A percentile compares a stretch with the other conserved stretches of the same genome.
Conservation (phyloP, 2,888 invertebrate genomes). For the Latrodectus hesperus region DNA sequence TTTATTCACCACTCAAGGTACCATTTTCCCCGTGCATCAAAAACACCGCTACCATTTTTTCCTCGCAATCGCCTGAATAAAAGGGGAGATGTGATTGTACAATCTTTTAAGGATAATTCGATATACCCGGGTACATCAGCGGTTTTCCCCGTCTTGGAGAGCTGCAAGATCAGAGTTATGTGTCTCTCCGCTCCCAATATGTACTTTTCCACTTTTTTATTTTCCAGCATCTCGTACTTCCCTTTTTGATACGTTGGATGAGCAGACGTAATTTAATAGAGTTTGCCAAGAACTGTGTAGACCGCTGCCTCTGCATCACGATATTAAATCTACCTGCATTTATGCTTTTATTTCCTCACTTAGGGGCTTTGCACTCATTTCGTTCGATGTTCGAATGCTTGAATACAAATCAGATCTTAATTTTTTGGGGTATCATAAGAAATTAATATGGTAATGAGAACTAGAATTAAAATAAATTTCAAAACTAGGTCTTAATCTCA, state of each 20-base stretch:
- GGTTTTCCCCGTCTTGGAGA: slow-evolving; percentile 34
- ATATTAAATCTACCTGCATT: slow-evolving; percentile 69
- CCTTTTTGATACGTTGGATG: slow-evolving; percentile 59
- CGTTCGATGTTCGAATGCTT: not conserved
- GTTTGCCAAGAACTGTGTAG: slow-evolving; percentile 49
- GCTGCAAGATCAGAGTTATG: not conserved
- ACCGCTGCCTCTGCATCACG: slow-evolving; percentile 64
- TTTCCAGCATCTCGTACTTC: slow-evolving; percentile 22
- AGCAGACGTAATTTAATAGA: slow-evolving; percentile 66
- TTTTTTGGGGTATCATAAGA: too few species aligned
- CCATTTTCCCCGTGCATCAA: slow-evolving; percentile 50
- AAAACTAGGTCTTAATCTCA: too few species aligned
- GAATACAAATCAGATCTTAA: not conserved
- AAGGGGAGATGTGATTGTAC: slow-evolving; percentile 67
- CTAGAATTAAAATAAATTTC: too few species aligned
- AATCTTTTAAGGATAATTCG: slow-evolving; percentile 69
- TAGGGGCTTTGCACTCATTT: slow-evolving; percentile 39
- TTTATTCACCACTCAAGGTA: slow-evolving; percentile 10
- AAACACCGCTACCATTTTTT: slow-evolving; percentile 48
- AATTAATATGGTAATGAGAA: too few species aligned
- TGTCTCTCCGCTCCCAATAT: slow-evolving; percentile 20
- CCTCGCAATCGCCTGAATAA: slow-evolving; percentile 17
- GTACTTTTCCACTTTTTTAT: slow-evolving; percentile 27
- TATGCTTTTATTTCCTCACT: slow-evolving; percentile 24
- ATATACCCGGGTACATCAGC: slow-evolving; percentile 57